phyloP scores from a whole-genome alignment of 1,140 invertebrate species.

The Bombyx mandarina region DNA sequence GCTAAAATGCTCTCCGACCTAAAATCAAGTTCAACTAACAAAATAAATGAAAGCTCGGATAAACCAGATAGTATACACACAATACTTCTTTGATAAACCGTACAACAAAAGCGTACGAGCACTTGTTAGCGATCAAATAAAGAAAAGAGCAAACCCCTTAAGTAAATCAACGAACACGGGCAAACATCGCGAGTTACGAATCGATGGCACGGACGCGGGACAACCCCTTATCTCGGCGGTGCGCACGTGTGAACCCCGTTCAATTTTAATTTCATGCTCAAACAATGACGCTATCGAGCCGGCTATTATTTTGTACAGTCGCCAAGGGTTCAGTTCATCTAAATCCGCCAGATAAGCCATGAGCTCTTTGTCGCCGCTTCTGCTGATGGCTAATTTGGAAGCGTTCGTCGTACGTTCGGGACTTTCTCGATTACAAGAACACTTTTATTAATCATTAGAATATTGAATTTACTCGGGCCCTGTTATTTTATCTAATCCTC shows the following conservation, averaged over 20 bases:
- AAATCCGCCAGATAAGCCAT: slow-evolving; percentile 62
- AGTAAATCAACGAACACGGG: slow-evolving; percentile 44
- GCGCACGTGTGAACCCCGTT: slow-evolving; percentile 67
- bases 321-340: slow-evolving; percentile 62
- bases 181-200: slow-evolving; percentile 48
- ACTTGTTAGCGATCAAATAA: slow-evolving; percentile 42
- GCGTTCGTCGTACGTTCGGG: slow-evolving; percentile 26
- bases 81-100: slow-evolving; percentile 24
- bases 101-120: slow-evolving; percentile 22
- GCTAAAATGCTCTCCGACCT: too few species aligned
- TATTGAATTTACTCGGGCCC: slow-evolving; percentile 33
- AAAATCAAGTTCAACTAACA: slow-evolving; percentile 3
- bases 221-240: slow-evolving; percentile 58
- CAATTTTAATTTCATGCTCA: slow-evolving; percentile 71
- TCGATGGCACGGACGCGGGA: slow-evolving; percentile 38
- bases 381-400: slow-evolving; percentile 58
- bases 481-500: slow-evolving; percentile 26
- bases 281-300: slow-evolving; percentile 68
- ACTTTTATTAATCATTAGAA: slow-evolving; percentile 50
- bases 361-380: slow-evolving; percentile 52
- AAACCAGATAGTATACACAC: slow-evolving; percentile 9
- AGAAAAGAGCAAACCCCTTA: slow-evolving; percentile 59
- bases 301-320: slow-evolving; percentile 66
- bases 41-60: too few species aligned
- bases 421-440: slow-evolving; percentile 23